Percentiles rank a stretch among this genome's conserved stretches.
phyloP scores from a whole-genome alignment of 2,888 invertebrate species.

The Serripes groenlandicus region DNA sequence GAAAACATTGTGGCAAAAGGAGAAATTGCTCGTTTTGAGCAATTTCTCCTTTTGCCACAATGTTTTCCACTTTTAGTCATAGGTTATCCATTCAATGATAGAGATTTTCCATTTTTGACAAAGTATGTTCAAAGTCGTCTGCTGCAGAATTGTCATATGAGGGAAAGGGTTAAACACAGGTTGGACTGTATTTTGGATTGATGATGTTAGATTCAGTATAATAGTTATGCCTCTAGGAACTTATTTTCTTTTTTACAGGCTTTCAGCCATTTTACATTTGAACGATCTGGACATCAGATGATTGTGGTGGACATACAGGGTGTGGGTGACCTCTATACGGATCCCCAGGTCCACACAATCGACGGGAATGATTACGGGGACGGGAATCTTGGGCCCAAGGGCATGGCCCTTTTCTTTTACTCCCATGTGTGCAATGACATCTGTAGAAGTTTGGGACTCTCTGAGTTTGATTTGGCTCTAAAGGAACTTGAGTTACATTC shows the following conservation, averaged over 20 bases:
- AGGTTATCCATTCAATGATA: too few species aligned
- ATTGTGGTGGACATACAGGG: constrained; percentile 89
- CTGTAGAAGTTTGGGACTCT: constrained; percentile 87
- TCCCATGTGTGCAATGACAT: constrained; percentile 88
- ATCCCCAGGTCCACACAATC: constrained; percentile 89
- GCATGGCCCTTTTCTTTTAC: constrained; percentile 89
- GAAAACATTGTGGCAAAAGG: too few species aligned
- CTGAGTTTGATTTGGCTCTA: constrained; percentile 88
- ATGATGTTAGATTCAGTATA: too few species aligned
- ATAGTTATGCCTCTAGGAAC: too few species aligned
- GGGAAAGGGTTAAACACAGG: too few species aligned
- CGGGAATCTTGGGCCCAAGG: constrained; percentile 88
- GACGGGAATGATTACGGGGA: constrained; percentile 88
- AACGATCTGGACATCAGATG: constrained; percentile 88
- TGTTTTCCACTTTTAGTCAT: too few species aligned
- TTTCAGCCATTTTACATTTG: constrained; percentile 89
- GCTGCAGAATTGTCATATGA: too few species aligned
- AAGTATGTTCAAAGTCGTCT: too few species aligned
- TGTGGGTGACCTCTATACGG: constrained; percentile 89
- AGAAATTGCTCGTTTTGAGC: too few species aligned
- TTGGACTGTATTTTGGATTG: too few species aligned
- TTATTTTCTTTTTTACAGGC: constrained; percentile 84
- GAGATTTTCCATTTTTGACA: too few species aligned
- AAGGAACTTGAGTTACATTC: constrained; percentile 81
- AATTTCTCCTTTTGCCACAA: too few species aligned